Conservation (phyloP, 1,140 invertebrate species). For the Dryas iulia region DNA sequence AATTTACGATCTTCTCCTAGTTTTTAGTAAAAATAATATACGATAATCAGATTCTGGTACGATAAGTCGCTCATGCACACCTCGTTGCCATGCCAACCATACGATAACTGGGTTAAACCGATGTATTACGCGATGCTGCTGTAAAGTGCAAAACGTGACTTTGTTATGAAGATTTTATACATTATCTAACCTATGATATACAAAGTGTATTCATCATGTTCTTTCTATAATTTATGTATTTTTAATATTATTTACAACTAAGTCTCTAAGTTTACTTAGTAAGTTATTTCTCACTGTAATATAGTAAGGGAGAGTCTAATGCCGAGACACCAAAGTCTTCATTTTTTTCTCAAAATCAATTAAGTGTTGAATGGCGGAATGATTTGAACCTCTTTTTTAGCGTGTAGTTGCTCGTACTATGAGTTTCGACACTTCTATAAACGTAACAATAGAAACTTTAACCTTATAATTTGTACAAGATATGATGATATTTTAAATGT, state of each 20-base stretch:
- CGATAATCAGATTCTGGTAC: conserved; percentile 45
- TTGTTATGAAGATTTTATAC: conserved; percentile 12
- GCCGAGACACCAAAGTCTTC: too few species aligned
- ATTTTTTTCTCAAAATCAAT: too few species aligned
- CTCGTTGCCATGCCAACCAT: conserved; percentile 29
- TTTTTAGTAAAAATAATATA: conserved; percentile 46
- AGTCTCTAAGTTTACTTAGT: too few species aligned
- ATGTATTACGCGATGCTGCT: conserved; percentile 16
- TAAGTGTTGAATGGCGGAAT: too few species aligned
- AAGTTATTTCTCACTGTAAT: too few species aligned
- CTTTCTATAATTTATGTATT: neutral
- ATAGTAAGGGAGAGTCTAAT: too few species aligned
- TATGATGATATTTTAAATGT: too few species aligned
- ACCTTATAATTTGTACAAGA: too few species aligned
- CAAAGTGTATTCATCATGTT: neutral
- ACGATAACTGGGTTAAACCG: conserved; percentile 18
- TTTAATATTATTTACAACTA: neutral
- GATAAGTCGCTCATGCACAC: conserved; percentile 35
- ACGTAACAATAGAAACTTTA: too few species aligned
- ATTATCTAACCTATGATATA: neutral
- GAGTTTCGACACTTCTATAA: too few species aligned
- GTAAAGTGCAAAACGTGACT: conserved; percentile 7
- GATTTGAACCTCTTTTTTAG: too few species aligned
- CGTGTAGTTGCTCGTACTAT: too few species aligned
- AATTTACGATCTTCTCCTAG: neutral